Conservation (phyloP, 2,797 vertebrate genomes). For the Thamnophis elegans region DNA sequence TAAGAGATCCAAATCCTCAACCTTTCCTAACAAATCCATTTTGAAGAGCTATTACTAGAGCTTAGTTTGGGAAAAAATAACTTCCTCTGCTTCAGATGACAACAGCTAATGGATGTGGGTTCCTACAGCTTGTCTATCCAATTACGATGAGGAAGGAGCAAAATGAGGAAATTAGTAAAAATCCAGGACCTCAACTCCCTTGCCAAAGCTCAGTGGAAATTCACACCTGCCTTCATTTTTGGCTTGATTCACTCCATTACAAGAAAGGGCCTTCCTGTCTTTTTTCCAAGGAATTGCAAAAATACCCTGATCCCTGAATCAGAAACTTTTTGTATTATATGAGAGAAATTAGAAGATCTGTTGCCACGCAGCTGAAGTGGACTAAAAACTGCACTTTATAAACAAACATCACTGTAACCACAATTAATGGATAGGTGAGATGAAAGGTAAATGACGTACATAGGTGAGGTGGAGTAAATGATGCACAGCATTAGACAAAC, state of each 20-base stretch:
- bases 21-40: slow-evolving; percentile 16
- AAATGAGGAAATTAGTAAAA: not conserved
- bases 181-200: not conserved
- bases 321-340: not conserved
- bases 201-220: not conserved
- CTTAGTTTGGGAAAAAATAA: not conserved
- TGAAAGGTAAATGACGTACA: not conserved
- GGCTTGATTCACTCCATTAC: not conserved
- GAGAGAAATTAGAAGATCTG: not conserved
- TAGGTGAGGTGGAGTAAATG: not conserved
- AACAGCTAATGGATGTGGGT: not conserved
- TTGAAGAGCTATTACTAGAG: slow-evolving; percentile 6
- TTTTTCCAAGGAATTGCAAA: not conserved
- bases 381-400: not conserved
- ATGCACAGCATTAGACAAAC: not conserved
- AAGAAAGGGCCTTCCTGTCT: not conserved
- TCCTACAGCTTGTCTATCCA: not conserved
- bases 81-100: rapidly evolving
- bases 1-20: slow-evolving; percentile 44
- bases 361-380: no score
- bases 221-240: not conserved
- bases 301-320: not conserved
- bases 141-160: not conserved
- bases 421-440: no score
- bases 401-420: not conserved